Percentiles rank a stretch among this genome's conserved stretches.
Conservation (phyloP, 2,888 invertebrate genomes). For the Lycocerus yunnanus region DNA sequence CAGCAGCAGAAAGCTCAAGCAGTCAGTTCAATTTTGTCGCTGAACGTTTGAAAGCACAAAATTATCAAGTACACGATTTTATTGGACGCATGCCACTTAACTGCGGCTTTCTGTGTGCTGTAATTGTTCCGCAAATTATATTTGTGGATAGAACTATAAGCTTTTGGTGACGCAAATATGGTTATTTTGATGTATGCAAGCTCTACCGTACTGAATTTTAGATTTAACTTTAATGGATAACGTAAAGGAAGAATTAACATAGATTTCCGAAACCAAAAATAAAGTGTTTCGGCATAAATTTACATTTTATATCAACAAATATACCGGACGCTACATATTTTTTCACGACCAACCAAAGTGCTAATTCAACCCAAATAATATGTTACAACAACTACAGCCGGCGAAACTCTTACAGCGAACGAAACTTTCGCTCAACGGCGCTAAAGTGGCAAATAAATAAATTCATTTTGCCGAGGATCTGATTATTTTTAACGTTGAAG, state of each 20-base stretch:
- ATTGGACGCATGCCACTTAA: constrained; percentile 52
- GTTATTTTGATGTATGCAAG: constrained; percentile 50
- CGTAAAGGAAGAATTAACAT: background rate
- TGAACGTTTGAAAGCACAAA: constrained; percentile 39
- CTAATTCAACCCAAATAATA: background rate
- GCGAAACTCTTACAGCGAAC: too few species aligned
- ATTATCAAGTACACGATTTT: constrained; percentile 31
- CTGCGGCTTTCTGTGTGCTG: constrained; percentile 54
- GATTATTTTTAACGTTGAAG: too few species aligned
- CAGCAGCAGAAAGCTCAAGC: constrained; percentile 52
- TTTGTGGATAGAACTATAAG: constrained; percentile 54
- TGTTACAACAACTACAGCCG: too few species aligned
- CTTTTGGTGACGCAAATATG: constrained; percentile 50
- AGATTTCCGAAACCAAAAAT: background rate
- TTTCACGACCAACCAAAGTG: background rate
- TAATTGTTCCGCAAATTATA: constrained; percentile 57
- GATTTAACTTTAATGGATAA: constrained; percentile 9
- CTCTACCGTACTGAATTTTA: constrained; percentile 26
- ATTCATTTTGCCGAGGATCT: too few species aligned
- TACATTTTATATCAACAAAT: background rate
- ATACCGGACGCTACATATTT: background rate
- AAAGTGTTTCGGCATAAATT: background rate
- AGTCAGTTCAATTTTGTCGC: constrained; percentile 39
- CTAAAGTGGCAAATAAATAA: too few species aligned
- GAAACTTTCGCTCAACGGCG: too few species aligned